Base-by-base conservation (phyloP, 2,113 vertebrate species). In the Nothobranchius kuhntae region DNA sequence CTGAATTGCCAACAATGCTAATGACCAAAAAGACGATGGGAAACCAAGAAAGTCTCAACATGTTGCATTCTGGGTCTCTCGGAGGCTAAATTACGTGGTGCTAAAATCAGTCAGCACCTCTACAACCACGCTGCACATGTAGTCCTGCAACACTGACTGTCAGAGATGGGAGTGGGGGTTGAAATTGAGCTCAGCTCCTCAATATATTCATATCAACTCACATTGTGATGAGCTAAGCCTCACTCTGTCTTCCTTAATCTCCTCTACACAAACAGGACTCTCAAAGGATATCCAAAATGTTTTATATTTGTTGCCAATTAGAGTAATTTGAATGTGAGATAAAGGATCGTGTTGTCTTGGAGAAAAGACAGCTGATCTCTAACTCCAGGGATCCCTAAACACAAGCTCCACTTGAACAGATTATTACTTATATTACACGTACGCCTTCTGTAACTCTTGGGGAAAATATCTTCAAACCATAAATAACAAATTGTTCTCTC, bases 131-230 rank as follows among this genome's bases (percentile, higher is more conserved):
- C 38, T 40, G 38, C 38, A 6, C 7, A 7, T 40, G 6, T 40
- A 7, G 38, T 40, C 38, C 38, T 40, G 38, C 38, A 40, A 40
- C 38, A 45, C 44, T 45, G 61, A 67, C 59, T 75, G 83, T 75
- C 59, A 56, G 53, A 30, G 26, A 15, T 21, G 21, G 40, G 68
- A 58, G 67, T 68, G 85, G 69, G 75, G 21, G 21, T 21, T 13
- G 42, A 55, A 73, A 78, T 84, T 68, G 59, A 80, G 61, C 61
- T 80, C 65, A 65, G 62, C 68, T 12, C 76, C 60, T 77, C 67
- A 24, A 45, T 73, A 52, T 63, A 73, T 78, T 78, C 44, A 79
- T 58, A 75, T 72, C 57, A 47, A 26, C 61, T 35, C 9, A 24
- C 61, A 15, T 14, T 15, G 71, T 69, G 63, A 36, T 66, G 61